These are phyloP conservation scores for Blennius ocellaris DNA, from an alignment of 2,113 vertebrate species.

Conservation along the genomic window DNA sequence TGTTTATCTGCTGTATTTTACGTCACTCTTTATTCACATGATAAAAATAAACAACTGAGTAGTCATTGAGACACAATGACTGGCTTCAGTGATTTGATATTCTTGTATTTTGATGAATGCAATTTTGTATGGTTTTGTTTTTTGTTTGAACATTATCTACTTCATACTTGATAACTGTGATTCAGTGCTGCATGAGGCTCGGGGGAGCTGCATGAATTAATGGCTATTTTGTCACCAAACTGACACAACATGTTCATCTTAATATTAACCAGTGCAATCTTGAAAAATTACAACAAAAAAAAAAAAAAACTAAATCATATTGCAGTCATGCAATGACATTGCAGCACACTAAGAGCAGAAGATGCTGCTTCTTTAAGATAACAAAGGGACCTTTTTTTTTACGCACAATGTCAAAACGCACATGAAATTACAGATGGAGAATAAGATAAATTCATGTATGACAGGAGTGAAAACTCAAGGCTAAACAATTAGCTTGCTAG, in stretches of 20 bases:
- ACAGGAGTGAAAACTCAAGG: too few species aligned
- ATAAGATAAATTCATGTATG: too few species aligned
- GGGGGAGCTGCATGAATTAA: too few species aligned
- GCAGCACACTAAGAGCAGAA: neutral
- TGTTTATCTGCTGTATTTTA: too few species aligned
- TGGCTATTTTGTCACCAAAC: too few species aligned
- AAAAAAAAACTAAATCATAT: neutral
- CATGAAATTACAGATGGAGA: neutral
- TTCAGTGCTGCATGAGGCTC: neutral
- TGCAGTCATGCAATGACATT: neutral
- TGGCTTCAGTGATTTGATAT: slow-evolving; percentile 2
- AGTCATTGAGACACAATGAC: neutral
- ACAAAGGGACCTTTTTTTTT: neutral
- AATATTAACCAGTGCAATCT: neutral
- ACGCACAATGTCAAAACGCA: too few species aligned
- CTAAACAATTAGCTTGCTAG: slow-evolving; percentile 19
- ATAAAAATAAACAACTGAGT: too few species aligned
- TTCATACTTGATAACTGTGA: neutral
- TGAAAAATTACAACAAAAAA: too few species aligned
- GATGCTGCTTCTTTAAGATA: neutral
- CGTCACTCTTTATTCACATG: too few species aligned
- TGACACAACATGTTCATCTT: neutral
- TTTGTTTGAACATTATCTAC: neutral
- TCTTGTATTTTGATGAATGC: neutral
- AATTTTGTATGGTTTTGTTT: neutral